Evolutionary conservation across 2,113 vertebrate species (phyloP).

Genomic region (Corythornis madagascariensis): DNA sequence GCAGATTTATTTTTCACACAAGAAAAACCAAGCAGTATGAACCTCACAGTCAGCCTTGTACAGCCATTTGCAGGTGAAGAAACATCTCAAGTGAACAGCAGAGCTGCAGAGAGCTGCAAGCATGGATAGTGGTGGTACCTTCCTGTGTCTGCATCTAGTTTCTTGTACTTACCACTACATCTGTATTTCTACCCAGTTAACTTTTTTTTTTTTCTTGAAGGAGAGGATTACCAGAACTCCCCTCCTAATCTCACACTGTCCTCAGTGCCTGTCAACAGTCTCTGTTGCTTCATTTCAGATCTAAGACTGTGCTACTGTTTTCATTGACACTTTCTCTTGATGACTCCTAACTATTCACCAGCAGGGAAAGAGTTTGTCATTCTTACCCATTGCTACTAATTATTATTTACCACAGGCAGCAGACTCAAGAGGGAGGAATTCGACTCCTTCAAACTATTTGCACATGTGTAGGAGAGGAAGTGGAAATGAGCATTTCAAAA

Average conservation of each 20-base stretch:
- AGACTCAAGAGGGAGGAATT: background rate
- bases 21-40: background rate
- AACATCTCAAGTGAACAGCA: background rate
- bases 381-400: background rate
- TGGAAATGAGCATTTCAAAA: background rate
- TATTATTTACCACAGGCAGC: background rate
- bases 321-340: background rate
- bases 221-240: background rate
- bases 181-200: background rate
- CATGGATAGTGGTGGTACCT: background rate
- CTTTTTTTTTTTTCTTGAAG: background rate
- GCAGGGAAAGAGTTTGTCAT: background rate
- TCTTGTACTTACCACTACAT: background rate
- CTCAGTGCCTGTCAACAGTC: rapidly evolving
- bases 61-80: background rate
- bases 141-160: background rate
- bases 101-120: background rate
- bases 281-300: background rate
- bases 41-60: background rate
- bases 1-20: background rate
- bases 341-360: background rate
- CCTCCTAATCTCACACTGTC: background rate
- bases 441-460: background rate
- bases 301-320: background rate
- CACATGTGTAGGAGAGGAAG: background rate